Evolutionary conservation across 1,140 invertebrate species (phyloP).

Genomic region (Cataglyphis hispanica): DNA sequence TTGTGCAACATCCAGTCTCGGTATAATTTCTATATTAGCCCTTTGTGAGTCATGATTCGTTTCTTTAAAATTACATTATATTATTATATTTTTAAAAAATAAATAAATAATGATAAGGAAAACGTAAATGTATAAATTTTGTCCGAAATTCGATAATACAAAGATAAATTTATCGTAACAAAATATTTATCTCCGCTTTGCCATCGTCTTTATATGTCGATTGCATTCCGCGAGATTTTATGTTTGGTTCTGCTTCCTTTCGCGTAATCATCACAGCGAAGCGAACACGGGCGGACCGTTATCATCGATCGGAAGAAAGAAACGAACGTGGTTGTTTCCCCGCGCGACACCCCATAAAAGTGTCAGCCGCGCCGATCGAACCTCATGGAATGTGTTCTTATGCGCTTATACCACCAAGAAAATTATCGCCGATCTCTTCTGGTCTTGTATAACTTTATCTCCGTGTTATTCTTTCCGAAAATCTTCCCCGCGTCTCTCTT

Average conservation of each 20-base stretch:
- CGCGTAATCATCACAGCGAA: constrained; percentile 23
- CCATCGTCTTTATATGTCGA: constrained; percentile 2
- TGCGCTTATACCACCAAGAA: constrained; percentile 15
- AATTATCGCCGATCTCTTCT: constrained; percentile 47
- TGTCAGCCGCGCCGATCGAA: background rate
- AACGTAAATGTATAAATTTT: background rate
- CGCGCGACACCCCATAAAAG: constrained; percentile 36
- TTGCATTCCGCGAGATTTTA: constrained; percentile 10
- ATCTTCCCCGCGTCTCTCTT: no score
- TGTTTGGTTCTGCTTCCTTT: constrained; percentile 52
- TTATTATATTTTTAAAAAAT: background rate
- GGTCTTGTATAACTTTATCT: background rate
- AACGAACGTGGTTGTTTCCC: constrained; percentile 49
- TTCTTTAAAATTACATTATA: background rate
- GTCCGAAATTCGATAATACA: background rate
- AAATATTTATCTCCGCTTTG: constrained; percentile 20
- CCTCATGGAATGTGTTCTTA: constrained; percentile 59
- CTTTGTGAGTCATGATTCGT: constrained; percentile 5
- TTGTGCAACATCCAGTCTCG: constrained; percentile 19
- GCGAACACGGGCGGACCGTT: constrained; percentile 49
- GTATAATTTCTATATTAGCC: constrained; percentile 15
- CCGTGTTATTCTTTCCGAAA: constrained; percentile 7
- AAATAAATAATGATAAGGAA: background rate
- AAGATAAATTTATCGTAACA: background rate
- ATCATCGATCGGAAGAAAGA: constrained; percentile 52